These are phyloP conservation scores for Cryptoprocta ferox DNA, from an alignment of 2,797 vertebrate genomes.

Conservation along the genomic window DNA sequence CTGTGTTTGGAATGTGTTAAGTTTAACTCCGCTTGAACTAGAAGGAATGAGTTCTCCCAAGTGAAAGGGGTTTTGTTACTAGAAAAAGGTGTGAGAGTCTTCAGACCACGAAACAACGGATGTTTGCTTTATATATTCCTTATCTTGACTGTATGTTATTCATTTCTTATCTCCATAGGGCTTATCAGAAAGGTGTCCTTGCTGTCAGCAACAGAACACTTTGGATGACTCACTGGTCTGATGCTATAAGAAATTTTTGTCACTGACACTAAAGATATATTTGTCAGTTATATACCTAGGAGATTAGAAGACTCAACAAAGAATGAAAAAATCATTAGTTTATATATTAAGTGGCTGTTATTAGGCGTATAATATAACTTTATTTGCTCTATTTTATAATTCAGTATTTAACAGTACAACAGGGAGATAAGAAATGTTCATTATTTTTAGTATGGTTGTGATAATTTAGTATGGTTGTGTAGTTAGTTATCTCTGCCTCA, in stretches of 20 bases:
- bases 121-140: background rate
- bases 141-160: conserved; percentile 6
- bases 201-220: background rate
- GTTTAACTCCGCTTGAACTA: background rate
- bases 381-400: conserved; percentile 42
- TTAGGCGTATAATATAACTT: background rate
- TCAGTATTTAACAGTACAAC: conserved; percentile 57
- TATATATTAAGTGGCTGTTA: conserved; percentile 20
- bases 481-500: conserved; percentile 58
- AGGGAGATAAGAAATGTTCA: conserved; percentile 56
- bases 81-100: background rate
- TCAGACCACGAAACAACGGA: conserved; percentile 29
- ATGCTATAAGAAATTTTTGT: background rate
- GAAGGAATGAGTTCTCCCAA: background rate
- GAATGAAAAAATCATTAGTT: conserved; percentile 41
- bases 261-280: background rate
- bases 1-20: background rate
- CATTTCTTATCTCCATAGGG: conserved; percentile 19
- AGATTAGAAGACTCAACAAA: conserved; percentile 29
- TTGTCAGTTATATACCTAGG: background rate
- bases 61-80: background rate
- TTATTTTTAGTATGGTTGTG: conserved; percentile 70
- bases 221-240: background rate
- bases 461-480: conserved; percentile 64
- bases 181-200: conserved; percentile 2